phyloP scores from a whole-genome alignment of 2,113 vertebrate genomes.

The Actinemys pallida region DNA sequence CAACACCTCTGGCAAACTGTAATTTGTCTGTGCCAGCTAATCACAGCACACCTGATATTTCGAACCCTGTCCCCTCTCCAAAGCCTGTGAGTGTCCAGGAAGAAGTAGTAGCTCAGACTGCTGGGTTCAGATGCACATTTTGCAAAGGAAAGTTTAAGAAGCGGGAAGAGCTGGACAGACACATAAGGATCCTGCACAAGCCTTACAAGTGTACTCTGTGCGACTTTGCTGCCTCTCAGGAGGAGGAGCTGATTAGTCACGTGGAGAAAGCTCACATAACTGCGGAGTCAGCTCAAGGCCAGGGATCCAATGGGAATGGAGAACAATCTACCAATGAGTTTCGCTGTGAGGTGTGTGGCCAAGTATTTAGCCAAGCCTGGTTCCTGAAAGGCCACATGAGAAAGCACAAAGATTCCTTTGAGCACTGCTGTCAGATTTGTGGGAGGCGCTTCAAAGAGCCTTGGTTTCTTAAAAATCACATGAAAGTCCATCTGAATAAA shows the following conservation, averaged over 20 bases:
- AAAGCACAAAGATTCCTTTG: conserved; percentile 99
- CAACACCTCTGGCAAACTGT: conserved; percentile 86
- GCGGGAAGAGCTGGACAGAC: conserved; percentile 95
- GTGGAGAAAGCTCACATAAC: conserved; percentile 99
- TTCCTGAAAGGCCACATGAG: conserved; percentile 99
- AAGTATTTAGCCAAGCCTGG: conserved; percentile 99
- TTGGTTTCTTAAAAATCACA: conserved; percentile 99
- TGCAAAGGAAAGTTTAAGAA: conserved; percentile 99
- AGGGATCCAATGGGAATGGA: conserved; percentile 84
- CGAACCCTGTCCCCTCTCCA: conserved; percentile 89
- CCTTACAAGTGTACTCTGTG: conserved; percentile 99
- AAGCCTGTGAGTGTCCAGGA: conserved; percentile 89
- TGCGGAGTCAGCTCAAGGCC: conserved; percentile 92
- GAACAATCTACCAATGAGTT: conserved; percentile 92
- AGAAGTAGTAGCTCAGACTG: conserved; percentile 85
- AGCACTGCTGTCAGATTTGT: conserved; percentile 98
- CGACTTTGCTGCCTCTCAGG: conserved; percentile 96
- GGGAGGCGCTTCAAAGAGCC: conserved; percentile 98
- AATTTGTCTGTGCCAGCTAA: conserved; percentile 86
- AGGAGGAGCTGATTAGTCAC: conserved; percentile 97
- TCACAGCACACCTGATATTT: conserved; percentile 84
- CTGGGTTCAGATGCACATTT: conserved; percentile 96
- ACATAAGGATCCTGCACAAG: conserved; percentile 98
- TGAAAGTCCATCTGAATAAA: conserved; percentile 99
- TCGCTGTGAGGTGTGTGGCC: conserved; percentile 96